Conservation (phyloP, 2,888 invertebrate genomes). For the Nymphalis c-album region DNA sequence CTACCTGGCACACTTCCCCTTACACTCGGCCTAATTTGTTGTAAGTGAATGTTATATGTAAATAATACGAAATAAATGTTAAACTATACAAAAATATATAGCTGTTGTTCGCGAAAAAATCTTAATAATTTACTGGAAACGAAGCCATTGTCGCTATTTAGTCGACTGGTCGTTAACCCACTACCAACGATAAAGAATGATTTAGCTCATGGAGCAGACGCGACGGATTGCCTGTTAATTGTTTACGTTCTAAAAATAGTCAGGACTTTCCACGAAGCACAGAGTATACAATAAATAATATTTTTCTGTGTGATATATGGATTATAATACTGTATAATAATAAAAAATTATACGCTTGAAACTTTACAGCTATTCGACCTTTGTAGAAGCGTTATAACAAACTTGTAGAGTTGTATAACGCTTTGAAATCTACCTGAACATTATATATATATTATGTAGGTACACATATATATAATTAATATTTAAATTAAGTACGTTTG, state of each 20-base stretch:
- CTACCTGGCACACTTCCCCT: too few species aligned
- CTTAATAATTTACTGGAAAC: conserved; percentile 2
- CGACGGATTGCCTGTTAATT: conserved; percentile 38
- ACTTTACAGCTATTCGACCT: neutral
- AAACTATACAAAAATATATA: neutral
- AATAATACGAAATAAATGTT: neutral
- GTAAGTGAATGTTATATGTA: too few species aligned
- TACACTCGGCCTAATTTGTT: too few species aligned
- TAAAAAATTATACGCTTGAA: neutral
- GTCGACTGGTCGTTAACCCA: conserved; percentile 48
- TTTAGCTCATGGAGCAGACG: conserved; percentile 47
- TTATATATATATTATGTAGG: too few species aligned
- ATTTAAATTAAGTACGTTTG: too few species aligned
- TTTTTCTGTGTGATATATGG: neutral
- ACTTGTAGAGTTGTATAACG: too few species aligned
- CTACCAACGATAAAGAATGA: conserved; percentile 44
- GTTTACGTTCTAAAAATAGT: conserved; percentile 38
- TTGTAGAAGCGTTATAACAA: neutral
- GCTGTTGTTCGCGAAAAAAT: neutral
- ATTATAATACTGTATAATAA: neutral
- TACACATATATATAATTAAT: too few species aligned
- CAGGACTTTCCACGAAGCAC: conserved; percentile 25
- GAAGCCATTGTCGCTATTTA: conserved; percentile 9
- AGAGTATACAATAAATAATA: neutral
- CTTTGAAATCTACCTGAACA: too few species aligned